Evolutionary conservation across 2,113 vertebrate genomes (phyloP), one percentile per base, ranked within the genome.

Genomic region (Chroicocephalus ridibundus): DNA sequence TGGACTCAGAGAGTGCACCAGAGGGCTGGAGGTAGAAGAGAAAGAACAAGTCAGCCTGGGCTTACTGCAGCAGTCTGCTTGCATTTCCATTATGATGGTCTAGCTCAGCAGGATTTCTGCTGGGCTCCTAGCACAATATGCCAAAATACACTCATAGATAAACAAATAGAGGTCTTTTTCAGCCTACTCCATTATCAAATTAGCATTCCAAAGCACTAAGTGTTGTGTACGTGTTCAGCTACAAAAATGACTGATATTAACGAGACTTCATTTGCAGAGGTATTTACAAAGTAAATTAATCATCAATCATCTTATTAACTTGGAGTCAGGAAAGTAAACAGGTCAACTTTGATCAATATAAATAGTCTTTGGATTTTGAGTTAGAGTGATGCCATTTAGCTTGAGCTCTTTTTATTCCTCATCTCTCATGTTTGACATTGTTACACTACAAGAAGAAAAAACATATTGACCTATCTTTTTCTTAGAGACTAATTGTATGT

Each of bases 251-350:
- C 88, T 95, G 79, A 76, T 96, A 60, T 74, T 83, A 94, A 95
- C 95, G 79, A 93, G 51, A 87, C 82, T 94, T 95, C 40, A 55
- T 92, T 86, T 96, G 71, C 78, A 90, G 82, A 86, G 65, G 51
- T 81, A 77, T 96, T 97, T 96, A 93, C 80, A 80, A 93, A 97
- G 74, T 95, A 95, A 97, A 97, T 96, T 93, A 97, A 88, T 97
- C 95, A 98, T 97, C 97, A 95, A 93, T 96, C 97, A 92, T 96
- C 46, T 60, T 81, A 94, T 96, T 96, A 97, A 88, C 79, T 89
- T 68, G 4, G 52, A 96, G 87, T 57, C 58, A 69, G 88, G 78
- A 92, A 95, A 95, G 69, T 90, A 95, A 96, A 92, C 70, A 65
- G 78, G 88, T 92, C 96, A 97, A 9, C 58, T 91, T 91, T 95